phyloP scores from a whole-genome alignment of 2,797 vertebrate species.

The Pseudochirops cupreus region DNA sequence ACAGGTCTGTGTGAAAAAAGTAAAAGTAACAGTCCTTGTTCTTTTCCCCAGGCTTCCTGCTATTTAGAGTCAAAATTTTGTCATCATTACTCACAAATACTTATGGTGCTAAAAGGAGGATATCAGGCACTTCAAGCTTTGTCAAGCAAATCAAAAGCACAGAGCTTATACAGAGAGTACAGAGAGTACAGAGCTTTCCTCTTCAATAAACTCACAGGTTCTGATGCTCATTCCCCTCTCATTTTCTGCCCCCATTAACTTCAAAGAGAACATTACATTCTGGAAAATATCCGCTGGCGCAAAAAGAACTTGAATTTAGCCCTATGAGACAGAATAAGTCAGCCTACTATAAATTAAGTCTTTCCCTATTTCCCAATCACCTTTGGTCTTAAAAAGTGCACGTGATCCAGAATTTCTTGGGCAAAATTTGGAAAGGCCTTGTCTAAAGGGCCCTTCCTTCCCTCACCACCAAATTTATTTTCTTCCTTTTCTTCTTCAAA shows the following conservation, averaged over 20 bases:
- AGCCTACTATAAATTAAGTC: constrained; percentile 17
- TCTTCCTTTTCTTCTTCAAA: constrained; percentile 22
- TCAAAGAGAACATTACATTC: constrained; percentile 40
- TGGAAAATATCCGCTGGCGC: constrained; percentile 5
- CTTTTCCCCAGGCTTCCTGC: neutral
- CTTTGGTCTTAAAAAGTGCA: neutral
- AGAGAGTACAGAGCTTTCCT: neutral
- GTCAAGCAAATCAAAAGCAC: constrained; percentile 2
- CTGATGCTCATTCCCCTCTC: neutral
- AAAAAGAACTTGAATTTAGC: neutral
- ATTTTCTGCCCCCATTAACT: neutral
- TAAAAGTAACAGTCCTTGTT: constrained; percentile 16
- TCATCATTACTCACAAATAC: constrained; percentile 13
- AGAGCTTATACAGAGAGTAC: neutral
- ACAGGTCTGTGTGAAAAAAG: neutral
- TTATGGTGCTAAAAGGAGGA: neutral
- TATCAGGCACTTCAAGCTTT: neutral
- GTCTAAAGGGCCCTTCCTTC: constrained; percentile 5
- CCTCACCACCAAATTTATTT: neutral
- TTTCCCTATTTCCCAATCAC: constrained; percentile 30
- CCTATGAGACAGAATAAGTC: neutral
- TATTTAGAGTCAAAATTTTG: constrained; percentile 25
- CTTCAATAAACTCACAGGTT: neutral
- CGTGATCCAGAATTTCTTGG: constrained; percentile 26
- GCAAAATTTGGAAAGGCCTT: constrained; percentile 35